These are phyloP conservation scores for Actenoides lindsayi DNA, from an alignment of 2,113 vertebrate genomes.

Conservation along the genomic window DNA sequence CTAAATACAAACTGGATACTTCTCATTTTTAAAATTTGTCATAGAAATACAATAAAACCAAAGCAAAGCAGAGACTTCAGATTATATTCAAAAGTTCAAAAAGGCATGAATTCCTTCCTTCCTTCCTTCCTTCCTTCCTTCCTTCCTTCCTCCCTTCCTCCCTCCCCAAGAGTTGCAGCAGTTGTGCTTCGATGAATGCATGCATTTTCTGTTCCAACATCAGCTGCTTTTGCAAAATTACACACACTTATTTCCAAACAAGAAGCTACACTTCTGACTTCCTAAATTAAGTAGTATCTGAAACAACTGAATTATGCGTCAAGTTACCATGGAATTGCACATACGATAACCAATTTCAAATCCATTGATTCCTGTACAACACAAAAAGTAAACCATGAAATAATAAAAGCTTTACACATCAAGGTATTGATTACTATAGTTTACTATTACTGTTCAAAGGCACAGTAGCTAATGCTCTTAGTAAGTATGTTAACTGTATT, in stretches of 20 bases:
- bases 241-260: not conserved
- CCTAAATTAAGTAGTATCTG: constrained; percentile 41
- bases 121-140: not conserved
- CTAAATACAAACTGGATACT: not conserved
- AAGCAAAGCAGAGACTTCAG: not conserved
- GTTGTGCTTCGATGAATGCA: not conserved
- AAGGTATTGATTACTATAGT: constrained; percentile 42
- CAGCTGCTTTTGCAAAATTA: constrained; percentile 24
- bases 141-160: too few relatives aligned
- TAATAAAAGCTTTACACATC: constrained; percentile 38
- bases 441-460: constrained; percentile 44
- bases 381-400: constrained; percentile 49
- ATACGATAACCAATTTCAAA: constrained; percentile 35
- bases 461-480: constrained; percentile 15
- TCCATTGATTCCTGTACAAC: constrained; percentile 39
- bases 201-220: not conserved
- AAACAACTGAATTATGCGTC: constrained; percentile 41
- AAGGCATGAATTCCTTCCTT: not conserved
- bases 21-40: not conserved
- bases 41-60: not conserved
- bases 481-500: constrained; percentile 9
- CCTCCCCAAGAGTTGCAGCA: not conserved
- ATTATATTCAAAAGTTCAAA: not conserved
- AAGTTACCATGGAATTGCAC: constrained; percentile 17
- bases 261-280: not conserved